Evolutionary conservation across 2,797 vertebrate species (phyloP).

Genomic region (Kryptopterus vitreolus): DNA sequence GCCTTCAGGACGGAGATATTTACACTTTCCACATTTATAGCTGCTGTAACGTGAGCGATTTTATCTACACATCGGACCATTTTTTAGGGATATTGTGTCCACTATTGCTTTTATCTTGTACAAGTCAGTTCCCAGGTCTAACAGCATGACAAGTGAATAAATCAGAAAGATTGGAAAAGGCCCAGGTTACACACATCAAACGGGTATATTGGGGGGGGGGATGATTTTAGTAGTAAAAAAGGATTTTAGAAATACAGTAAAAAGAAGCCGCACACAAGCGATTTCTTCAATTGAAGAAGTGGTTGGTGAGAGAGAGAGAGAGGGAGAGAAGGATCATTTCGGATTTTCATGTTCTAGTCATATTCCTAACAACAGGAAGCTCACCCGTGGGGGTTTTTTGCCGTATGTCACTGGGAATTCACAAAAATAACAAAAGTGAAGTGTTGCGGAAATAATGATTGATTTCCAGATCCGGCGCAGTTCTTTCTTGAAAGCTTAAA

Average conservation of each 20-base stretch:
- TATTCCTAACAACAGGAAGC: conserved; percentile 27
- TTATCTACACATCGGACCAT: not conserved
- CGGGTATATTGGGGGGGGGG: too few relatives aligned
- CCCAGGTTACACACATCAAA: not conserved
- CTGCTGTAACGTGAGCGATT: not conserved
- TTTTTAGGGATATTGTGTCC: not conserved
- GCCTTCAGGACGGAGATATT: not conserved
- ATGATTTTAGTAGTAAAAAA: not conserved
- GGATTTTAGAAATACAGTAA: conserved; percentile 15
- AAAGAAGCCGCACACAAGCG: not conserved
- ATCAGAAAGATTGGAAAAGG: not conserved
- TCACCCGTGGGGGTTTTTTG: not conserved
- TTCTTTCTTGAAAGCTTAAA: not conserved
- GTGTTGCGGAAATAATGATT: not conserved
- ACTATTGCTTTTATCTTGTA: not conserved
- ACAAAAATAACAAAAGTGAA: not conserved
- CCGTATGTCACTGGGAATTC: conserved; percentile 3
- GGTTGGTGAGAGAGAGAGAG: not conserved
- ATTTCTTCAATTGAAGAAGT: too few relatives aligned
- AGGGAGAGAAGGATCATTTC: not conserved
- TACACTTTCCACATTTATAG: not conserved
- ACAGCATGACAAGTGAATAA: not conserved
- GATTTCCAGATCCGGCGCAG: not conserved
- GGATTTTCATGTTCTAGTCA: conserved; percentile 15
- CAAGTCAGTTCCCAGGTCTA: not conserved